Evolutionary conservation across 2,113 vertebrate species (phyloP), one percentile per base, ranked within the genome.

Genomic region (Agapornis roseicollis): DNA sequence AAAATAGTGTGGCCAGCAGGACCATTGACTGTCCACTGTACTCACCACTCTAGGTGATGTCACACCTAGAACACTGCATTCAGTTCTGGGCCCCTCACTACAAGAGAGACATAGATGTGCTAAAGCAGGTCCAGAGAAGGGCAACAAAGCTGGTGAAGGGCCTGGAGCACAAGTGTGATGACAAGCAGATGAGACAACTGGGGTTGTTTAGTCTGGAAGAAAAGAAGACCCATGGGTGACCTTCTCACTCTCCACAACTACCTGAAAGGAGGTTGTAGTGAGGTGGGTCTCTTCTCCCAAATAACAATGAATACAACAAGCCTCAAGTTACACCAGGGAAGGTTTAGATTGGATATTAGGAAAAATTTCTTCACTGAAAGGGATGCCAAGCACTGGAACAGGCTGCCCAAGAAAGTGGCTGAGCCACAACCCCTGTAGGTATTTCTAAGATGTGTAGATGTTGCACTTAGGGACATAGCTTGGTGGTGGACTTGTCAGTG

Each of bases 371-470:
- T 53, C 18, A 13, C 44, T 2, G 1, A 65, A 85, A 81, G 9
- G 7, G 9, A 6, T 42, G 11, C 24, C 50, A 69, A 44, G 24
- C 28, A 13, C 3, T 31, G 37, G 23, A 69, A 50, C 56, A 17
- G n/a, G 19, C 11, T 22, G 11, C 24, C 44, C 58, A 61, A 31
- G 23, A 11, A 49, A 7, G 9, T 9, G 2, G 28, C 44, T 3
- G 52, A 11, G 17, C 16, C 56, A 47, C 8, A 41, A 50, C 1
- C 25, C 13, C 6, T 22, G 18, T 11, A 63, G 10, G 3, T 31
- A 39, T 44, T 61, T 49, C 17, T 72, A 53, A 50, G 15, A 31
- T 1, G 0, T 1, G 14, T 8, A 28, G 13, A 6, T 24, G 2
- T 35, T 41, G 24, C 19, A 8, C 11, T 73, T 17, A 31, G 9